phyloP scores from a whole-genome alignment of 1,140 invertebrate species.

The Apis dorsata region DNA sequence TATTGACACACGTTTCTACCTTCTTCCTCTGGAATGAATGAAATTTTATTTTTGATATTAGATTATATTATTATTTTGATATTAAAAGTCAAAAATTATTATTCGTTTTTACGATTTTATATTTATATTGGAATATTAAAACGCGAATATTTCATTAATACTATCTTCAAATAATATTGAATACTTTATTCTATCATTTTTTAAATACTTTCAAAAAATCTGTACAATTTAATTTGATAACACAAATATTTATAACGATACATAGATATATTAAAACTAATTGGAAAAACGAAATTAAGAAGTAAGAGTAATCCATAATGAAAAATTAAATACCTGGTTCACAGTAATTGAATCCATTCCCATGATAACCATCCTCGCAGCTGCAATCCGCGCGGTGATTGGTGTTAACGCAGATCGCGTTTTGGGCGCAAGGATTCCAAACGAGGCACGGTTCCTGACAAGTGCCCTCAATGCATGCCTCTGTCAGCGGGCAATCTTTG shows the following conservation, averaged over 20 bases:
- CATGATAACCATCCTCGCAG: constrained; percentile 91
- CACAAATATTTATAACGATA: neutral
- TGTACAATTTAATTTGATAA: no score
- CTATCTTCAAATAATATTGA: no score
- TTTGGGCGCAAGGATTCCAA: constrained; percentile 89
- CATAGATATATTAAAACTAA: no score
- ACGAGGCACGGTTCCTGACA: constrained; percentile 91
- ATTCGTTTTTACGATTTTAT: no score
- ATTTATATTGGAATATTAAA: no score
- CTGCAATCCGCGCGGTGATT: constrained; percentile 92
- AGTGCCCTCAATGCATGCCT: constrained; percentile 89
- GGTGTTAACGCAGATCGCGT: constrained; percentile 93
- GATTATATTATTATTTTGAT: no score
- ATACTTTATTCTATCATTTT: no score
- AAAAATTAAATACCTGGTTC: constrained; percentile 83
- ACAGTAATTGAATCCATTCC: constrained; percentile 91
- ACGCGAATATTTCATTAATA: no score
- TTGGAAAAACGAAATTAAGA: no score
- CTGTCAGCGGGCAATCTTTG: constrained; percentile 88
- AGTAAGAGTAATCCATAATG: neutral
- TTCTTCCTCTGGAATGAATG: constrained; percentile 81
- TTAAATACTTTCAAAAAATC: no score
- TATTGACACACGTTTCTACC: constrained; percentile 90
- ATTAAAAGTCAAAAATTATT: no score
- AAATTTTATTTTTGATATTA: no score